Evolutionary conservation across 1,140 invertebrate species (phyloP), one percentile per base, ranked within the genome.

Genomic region (Tetramorium parvispinum): DNA sequence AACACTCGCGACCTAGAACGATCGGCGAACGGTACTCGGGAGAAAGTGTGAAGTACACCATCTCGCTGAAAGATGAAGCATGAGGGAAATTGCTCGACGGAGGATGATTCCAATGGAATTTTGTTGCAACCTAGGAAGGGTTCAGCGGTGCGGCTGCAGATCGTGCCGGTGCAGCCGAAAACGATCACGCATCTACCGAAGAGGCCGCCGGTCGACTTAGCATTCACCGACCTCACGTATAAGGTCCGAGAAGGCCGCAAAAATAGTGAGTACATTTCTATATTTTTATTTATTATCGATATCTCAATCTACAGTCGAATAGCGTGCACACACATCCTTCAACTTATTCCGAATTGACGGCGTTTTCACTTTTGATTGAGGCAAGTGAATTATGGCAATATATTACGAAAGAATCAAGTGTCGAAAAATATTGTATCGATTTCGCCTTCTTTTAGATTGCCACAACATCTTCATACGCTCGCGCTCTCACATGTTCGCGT

Each of bases 121-220:
- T 92, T 95, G 40, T 89, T 95, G 88, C 92, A 94, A 92, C 92
- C 94, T 92, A 96, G 96, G 94, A 96, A 96, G 88, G 95, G 94
- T 43, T 96, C 96, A 27, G 90, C 86, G 46, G 94, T 96, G 75
- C 96, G 96, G 91, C 95, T 97, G 90, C 96, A 96, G 88, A 97
- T 97, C 88, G 94, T 96, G 8, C 97, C 97, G 27, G 94, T 96
- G 16, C 97, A 97, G 93, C 97, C 96, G 18, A 98, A 97, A 94
- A 97, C 97, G 5, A 96, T 98, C 57, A 97, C 97, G 68, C 97
- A 98, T 93, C 96, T 99, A 78, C 97, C 97, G 10, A 97, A 98
- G 93, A 96, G 98, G 91, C 98, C 97, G 57, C 97, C 98, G 68
- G 98, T 99, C 85, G 98, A 98, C 93, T 96, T 99, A 93, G 98